Percentiles rank a stretch among this genome's conserved stretches.
Evolutionary conservation across 2,113 vertebrate species (phyloP).

Genomic region (Steatornis caripensis): DNA sequence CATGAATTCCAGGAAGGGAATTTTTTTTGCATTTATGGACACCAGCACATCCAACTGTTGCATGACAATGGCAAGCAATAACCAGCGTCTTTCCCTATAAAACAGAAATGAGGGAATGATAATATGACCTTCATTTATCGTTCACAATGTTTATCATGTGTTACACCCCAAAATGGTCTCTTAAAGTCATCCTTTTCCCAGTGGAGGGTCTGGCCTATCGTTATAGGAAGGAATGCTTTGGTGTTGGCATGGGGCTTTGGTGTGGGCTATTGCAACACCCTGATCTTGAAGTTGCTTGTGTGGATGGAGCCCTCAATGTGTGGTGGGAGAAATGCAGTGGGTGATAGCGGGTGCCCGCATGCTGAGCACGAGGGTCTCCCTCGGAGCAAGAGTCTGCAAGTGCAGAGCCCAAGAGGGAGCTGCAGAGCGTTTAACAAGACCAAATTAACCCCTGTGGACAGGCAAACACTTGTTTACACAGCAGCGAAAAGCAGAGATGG

Average conservation of each 20-base stretch:
- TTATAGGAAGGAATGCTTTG: background rate
- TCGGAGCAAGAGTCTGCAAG: background rate
- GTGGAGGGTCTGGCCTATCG: background rate
- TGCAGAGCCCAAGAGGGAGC: slow-evolving; percentile 5
- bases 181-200: background rate
- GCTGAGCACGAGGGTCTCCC: background rate
- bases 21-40: background rate
- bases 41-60: background rate
- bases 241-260: background rate
- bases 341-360: background rate
- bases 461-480: slow-evolving; percentile 72
- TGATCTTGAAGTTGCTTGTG: background rate
- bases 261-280: background rate
- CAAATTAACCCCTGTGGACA: slow-evolving; percentile 73
- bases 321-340: background rate
- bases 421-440: slow-evolving; percentile 18
- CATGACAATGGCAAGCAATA: background rate
- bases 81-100: background rate
- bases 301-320: background rate
- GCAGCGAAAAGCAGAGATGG: slow-evolving; percentile 64
- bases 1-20: background rate
- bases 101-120: background rate
- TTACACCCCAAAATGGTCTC: background rate
- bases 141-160: background rate
- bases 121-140: background rate